Evolutionary conservation across 37 sponge, comb jelly and placozoan genomes (phyloP), one percentile per base, ranked within the genome.

Genomic region (Ephydatia muelleri): DNA sequence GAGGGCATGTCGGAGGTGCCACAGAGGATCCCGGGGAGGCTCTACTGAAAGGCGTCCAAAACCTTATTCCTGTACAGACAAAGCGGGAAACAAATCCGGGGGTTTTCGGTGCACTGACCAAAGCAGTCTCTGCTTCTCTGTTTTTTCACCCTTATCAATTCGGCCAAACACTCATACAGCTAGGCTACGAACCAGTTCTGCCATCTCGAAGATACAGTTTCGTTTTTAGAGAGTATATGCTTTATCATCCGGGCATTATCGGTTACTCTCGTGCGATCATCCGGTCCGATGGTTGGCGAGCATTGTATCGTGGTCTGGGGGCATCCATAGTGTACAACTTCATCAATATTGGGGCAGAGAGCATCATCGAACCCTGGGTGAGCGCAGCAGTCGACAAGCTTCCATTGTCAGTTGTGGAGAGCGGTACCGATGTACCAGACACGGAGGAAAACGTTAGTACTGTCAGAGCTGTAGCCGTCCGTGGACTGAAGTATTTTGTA

Each of bases 221-320:
- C n/a, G 0, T 90, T 34, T 77, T 81, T 39, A 82, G 39, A 3
- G 65, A 39, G 67, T 77, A 85, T 25, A 67, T 85, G 37, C 82
- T 77, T 72, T 90, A 90, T 66, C 84, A 83, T 47, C 91, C 91
- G 1, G 91, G 91, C 13, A 33, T 90, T 25, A 30, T 82, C 30
- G 82, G 86, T 3, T 90, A 90, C 40, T 38, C 73, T 3, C 27
- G 73, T 0, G 26, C 37, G 14, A 90, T 90, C 27, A 38, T 67
- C n/a, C 47, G 29, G 12, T 27, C 76, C 14, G 81, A 85, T 22
- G 91, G 91, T 0, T 90, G 91, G 91, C n/a, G 67, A 9, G 91
- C 48, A 21, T 72, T 90, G 40, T 90, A 85, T 81, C 77, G 91
- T 35, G 91, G 91, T 6, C 43, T 76, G 9, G 70, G 68, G 3